phyloP scores from a whole-genome alignment of 2,797 vertebrate species.

The Aldrovandia affinis region DNA sequence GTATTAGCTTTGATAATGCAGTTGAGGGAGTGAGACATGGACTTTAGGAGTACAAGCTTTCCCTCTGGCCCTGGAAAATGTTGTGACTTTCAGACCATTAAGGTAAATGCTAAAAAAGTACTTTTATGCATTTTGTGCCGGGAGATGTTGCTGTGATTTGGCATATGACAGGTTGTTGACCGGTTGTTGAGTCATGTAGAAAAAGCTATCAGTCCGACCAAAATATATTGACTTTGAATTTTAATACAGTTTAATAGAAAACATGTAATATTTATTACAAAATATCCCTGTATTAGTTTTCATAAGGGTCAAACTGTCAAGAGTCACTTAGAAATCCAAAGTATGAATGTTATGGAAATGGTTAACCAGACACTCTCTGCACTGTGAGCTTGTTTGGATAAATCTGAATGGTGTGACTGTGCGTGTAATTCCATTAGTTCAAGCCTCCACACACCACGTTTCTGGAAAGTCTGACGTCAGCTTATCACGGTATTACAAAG shows the following conservation, averaged over 20 bases:
- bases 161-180: too few species aligned
- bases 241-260: too few species aligned
- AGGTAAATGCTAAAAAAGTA: neutral
- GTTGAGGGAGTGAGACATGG: too few species aligned
- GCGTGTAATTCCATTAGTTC: conserved; percentile 1
- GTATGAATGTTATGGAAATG: too few species aligned
- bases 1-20: neutral
- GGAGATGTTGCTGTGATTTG: neutral
- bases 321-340: too few species aligned
- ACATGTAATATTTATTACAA: too few species aligned
- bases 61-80: neutral
- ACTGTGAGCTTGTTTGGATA: conserved; percentile 6
- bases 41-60: neutral
- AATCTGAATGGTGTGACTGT: conserved; percentile 16
- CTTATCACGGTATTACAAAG: neutral
- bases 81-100: neutral
- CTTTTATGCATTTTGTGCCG: neutral
- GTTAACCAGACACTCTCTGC: neutral
- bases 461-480: conserved; percentile 12
- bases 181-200: too few species aligned
- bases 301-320: too few species aligned
- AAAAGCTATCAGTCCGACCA: neutral
- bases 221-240: neutral
- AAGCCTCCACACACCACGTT: neutral
- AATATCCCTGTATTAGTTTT: too few species aligned